A percentile compares a stretch with the other conserved stretches of the same genome.
These are phyloP conservation scores for Drosophila colorata DNA, from an alignment of 2,888 invertebrate genomes.

Conservation along the genomic window DNA sequence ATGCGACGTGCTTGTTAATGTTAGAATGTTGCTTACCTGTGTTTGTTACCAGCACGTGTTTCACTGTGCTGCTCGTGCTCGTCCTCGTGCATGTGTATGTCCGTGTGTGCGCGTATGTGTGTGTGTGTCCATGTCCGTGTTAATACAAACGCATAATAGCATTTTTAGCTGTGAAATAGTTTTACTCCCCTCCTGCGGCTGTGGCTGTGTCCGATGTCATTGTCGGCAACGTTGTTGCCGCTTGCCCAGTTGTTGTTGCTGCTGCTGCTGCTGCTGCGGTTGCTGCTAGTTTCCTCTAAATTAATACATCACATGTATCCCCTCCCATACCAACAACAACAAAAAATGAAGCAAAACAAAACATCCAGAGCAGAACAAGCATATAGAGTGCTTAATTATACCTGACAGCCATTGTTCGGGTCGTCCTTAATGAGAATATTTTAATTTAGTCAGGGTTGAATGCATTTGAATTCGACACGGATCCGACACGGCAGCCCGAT, in stretches of 20 bases:
- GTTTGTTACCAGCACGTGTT: conserved; percentile 25
- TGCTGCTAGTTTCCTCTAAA: conserved; percentile 63
- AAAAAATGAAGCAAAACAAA: conserved; percentile 1
- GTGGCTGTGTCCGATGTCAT: conserved; percentile 27
- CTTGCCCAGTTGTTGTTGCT: conserved; percentile 29
- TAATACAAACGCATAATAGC: conserved; percentile 81
- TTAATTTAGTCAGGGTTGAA: conserved; percentile 60
- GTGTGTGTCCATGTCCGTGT: conserved; percentile 55
- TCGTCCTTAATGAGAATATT: conserved; percentile 70
- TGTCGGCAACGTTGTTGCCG: conserved; percentile 29
- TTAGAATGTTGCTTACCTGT: conserved; percentile 30
- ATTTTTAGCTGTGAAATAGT: conserved; percentile 76
- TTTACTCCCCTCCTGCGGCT: conserved; percentile 32
- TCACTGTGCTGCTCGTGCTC: conserved; percentile 20
- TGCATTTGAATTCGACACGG: conserved; percentile 17
- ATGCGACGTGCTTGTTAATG: conserved; percentile 80
- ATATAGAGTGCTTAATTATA: conserved; percentile 50
- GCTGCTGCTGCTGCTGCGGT: conserved; percentile 29
- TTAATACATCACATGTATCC: conserved; percentile 74
- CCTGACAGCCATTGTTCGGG: conserved; percentile 52
- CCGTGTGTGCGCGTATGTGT: conserved; percentile 12
- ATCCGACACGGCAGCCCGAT: background rate
- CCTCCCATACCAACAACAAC: background rate
- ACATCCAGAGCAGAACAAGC: conserved; percentile 11
- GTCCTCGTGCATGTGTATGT: conserved; percentile 1